Evolutionary conservation across 2,797 vertebrate species (phyloP).

Genomic region (Schizothorax lantsangensis): DNA sequence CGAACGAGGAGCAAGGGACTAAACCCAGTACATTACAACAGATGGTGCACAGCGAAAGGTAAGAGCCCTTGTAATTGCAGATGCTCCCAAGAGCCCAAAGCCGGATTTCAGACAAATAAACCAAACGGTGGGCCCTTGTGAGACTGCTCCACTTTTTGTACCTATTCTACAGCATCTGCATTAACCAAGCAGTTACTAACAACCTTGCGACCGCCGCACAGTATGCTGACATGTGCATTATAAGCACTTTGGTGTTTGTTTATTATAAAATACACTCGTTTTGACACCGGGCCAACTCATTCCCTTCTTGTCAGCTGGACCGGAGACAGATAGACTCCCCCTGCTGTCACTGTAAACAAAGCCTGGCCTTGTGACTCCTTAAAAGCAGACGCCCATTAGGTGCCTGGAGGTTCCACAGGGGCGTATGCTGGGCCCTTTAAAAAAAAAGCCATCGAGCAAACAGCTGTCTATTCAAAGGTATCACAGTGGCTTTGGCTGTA

Average conservation of each 20-base stretch:
- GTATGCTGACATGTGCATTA: constrained; percentile 20
- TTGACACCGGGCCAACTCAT: constrained; percentile 6
- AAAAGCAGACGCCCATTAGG: constrained; percentile 54
- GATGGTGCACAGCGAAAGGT: constrained; percentile 59
- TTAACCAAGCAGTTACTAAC: constrained; percentile 21
- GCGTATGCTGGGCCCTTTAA: constrained; percentile 29
- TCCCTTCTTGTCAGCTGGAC: constrained; percentile 31
- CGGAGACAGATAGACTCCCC: constrained; percentile 9
- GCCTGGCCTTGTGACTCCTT: constrained; percentile 35
- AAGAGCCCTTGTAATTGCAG: constrained; percentile 64
- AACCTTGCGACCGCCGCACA: neutral
- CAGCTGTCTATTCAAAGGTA: constrained; percentile 55
- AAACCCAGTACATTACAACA: constrained; percentile 53
- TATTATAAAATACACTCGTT: neutral
- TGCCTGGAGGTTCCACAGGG: constrained; percentile 24
- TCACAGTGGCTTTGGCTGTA: constrained; percentile 54
- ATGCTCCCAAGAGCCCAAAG: constrained; percentile 48
- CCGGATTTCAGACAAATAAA: constrained; percentile 56
- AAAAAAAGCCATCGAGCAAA: constrained; percentile 42
- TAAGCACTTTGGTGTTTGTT: neutral
- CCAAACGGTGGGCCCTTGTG: constrained; percentile 44
- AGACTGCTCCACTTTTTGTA: constrained; percentile 33
- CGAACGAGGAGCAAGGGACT: constrained; percentile 52
- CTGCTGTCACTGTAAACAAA: constrained; percentile 45
- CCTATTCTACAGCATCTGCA: constrained; percentile 28